phyloP scores from a whole-genome alignment of 2,113 vertebrate species.

The Daubentonia madagascariensis region DNA sequence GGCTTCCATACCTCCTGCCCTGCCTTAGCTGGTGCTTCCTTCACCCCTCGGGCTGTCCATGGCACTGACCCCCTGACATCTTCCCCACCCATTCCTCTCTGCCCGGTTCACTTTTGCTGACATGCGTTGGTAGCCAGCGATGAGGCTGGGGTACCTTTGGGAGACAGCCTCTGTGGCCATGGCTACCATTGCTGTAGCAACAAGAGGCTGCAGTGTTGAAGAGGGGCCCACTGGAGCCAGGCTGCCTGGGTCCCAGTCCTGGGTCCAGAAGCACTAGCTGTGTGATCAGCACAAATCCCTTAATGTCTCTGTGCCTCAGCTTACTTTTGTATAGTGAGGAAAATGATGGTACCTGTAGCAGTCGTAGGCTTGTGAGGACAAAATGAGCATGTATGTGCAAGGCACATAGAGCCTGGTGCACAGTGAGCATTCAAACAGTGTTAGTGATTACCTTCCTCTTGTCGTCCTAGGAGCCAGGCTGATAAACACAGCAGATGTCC shows the following conservation, averaged over 20 bases:
- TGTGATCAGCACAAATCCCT: not conserved
- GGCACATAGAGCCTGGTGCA: not conserved
- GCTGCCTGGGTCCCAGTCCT: not conserved
- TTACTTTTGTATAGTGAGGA: not conserved
- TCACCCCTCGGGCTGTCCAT: too few relatives aligned
- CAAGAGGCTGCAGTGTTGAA: not conserved
- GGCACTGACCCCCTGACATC: not conserved
- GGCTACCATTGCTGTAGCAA: not conserved
- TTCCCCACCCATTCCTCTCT: not conserved
- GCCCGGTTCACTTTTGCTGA: not conserved
- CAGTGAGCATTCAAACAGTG: fast-evolving
- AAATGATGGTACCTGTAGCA: not conserved
- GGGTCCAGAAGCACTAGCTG: too few relatives aligned
- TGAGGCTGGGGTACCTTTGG: not conserved
- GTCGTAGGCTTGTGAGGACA: not conserved
- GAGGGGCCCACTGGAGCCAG: not conserved
- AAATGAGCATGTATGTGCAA: not conserved
- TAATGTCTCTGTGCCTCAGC: not conserved
- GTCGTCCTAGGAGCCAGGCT: not conserved
- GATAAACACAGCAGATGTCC: not conserved
- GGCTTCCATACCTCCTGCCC: not conserved
- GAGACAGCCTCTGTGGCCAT: not conserved
- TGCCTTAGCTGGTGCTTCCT: not conserved
- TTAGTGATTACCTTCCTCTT: not conserved
- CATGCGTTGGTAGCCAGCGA: not conserved